These are phyloP conservation scores for Tillus elongatus DNA, from an alignment of 2,888 invertebrate species.

Conservation along the genomic window DNA sequence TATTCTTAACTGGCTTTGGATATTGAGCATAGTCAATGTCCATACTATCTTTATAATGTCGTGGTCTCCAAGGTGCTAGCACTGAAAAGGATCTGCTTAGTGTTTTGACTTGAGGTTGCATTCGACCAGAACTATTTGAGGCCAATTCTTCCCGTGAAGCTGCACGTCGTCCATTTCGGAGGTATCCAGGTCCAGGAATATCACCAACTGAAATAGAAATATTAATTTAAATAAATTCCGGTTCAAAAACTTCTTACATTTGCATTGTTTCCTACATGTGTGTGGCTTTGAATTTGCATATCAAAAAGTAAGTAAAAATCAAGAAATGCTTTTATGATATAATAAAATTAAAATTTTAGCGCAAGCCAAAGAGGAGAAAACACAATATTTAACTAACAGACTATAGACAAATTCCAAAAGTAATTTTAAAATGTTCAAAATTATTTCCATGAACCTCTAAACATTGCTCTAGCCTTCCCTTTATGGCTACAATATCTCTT, in stretches of 20 bases:
- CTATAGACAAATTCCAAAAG: too few relatives aligned
- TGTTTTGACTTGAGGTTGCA: constrained; percentile 57
- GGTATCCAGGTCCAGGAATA: constrained; percentile 62
- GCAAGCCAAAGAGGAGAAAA: neutral
- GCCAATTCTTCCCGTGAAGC: constrained; percentile 69
- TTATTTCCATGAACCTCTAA: too few relatives aligned
- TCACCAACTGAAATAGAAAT: constrained; percentile 63
- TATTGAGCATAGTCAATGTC: constrained; percentile 73
- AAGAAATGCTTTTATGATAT: too few relatives aligned
- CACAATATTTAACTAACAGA: constrained; percentile 2
- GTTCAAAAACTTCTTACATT: too few relatives aligned
- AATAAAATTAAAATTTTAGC: neutral
- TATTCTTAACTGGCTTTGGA: constrained; percentile 39
- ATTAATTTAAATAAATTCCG: too few relatives aligned
- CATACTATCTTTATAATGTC: constrained; percentile 60
- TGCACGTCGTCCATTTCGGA: constrained; percentile 47
- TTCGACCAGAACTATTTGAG: constrained; percentile 52
- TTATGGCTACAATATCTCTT: too few relatives aligned
- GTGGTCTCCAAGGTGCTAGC: constrained; percentile 76
- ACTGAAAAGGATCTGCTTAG: constrained; percentile 74
- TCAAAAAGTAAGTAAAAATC: too few relatives aligned
- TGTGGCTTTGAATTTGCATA: too few relatives aligned
- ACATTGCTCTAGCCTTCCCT: too few relatives aligned
- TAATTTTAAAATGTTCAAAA: too few relatives aligned
- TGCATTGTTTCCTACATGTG: too few relatives aligned